Base-by-base conservation (phyloP, 2,888 invertebrate species). In the Aphodius granarius region DNA sequence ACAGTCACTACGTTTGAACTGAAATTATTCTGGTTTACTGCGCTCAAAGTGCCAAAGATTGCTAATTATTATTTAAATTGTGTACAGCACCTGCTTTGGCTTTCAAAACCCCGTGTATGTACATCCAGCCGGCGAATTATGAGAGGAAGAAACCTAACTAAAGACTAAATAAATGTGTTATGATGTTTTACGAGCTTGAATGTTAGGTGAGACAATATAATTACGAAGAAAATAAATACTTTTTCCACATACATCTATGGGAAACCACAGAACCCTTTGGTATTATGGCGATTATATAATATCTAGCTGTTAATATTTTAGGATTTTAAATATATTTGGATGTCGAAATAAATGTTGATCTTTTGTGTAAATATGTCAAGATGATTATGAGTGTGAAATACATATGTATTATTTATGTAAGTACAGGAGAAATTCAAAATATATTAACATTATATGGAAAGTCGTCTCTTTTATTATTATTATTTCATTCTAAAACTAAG, bases 121-220 rank as follows among this genome's bases (percentile, higher is more conserved):
- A 73, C 23, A 43, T 71, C 43, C 43, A 43, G 13, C 43, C 3
- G 43, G 13, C n/a, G n/a, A n/a, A n/a, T n/a, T n/a, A n/a, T n/a
- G 43, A 43, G 13, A 43, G 13, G 43, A 43, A 43, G n/a, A 72
- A 76, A 76, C 73, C 73, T 43, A 43, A 43, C 66, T 73, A 70
- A 76, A 73, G 70, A 76, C 73, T 76, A 76, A 73, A 66, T 73
- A 73, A 43, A 71, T 71, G 74, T 71, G 73, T 72, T 70, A 72
- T 43, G 73, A 73, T 66, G 43, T 75, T 66, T 73, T 21, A 76
- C 71, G 71, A 76, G 73, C 73, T 76, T 76, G 73, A 73, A 76
- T 73, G 76, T 76, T 76, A 76, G 76, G 76, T 71, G 71, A 71
- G 73, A 76, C 76, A 76, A 76, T 76, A 76, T 76, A 17, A 71